Evolutionary conservation across 2,888 invertebrate genomes (phyloP), one percentile per base, ranked within the genome.

Genomic region (Oscheius sp.): DNA sequence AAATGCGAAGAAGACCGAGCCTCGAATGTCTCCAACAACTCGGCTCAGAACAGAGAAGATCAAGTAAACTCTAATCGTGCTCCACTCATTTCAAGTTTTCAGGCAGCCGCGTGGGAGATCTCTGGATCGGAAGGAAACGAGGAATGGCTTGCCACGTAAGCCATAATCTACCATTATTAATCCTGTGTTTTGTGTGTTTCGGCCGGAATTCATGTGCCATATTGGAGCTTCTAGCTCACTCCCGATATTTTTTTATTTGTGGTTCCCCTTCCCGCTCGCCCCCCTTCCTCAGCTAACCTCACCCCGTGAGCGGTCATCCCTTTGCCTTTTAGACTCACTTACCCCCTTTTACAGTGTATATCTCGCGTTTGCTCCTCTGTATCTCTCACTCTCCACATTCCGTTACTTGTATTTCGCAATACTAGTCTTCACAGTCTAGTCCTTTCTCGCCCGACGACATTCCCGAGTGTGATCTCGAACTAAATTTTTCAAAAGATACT

Each of bases 291-390:
- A 29, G 55, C 32, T 21, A 32, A 21, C 55, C 29, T 55, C 9
- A 51, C 68, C 55, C 47, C 48, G 48, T 63, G 63, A 63, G 63
- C 48, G 63, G 63, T 63, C 48, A n/a, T 48, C 53, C 13, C 53
- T 63, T 58, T 63, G 63, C 63, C 63, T 63, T 66, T 68, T 68
- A 68, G 68, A 68, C 53, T 68, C 68, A 68, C 68, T 68, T 68
- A 68, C 68, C 32, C n/a, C 53, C 68, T 32, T 37, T 37, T 53
- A 55, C 68, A 33, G 68, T 68, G 68, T 68, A 68, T 68, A 63
- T 63, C 63, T 32, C 33, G 63, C 63, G 63, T 63, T 63, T 63
- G 63, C 63, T 63, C 63, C 63, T 35, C 63, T 35, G 32, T n/a
- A 60, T 48, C 13, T 53, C 29, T 11, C 29, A 4, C 53, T 53